phyloP scores from a whole-genome alignment of 2,113 vertebrate species.

The Thalassoma bifasciatum region DNA sequence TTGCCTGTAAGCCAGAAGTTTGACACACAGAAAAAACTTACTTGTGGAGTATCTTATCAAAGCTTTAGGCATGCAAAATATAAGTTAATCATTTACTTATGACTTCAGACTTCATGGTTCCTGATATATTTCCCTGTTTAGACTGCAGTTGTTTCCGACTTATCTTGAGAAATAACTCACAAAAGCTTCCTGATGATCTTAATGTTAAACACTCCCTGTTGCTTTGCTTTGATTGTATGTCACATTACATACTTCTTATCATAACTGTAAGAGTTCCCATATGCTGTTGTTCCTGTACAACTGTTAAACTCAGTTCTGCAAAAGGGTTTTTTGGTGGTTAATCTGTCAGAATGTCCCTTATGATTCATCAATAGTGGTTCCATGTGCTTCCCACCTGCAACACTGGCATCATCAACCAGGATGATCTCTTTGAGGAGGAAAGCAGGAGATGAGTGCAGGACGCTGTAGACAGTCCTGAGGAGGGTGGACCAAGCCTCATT shows the following conservation, averaged over 20 bases:
- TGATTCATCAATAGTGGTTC: not conserved
- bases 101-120: not conserved
- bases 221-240: not conserved
- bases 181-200: not conserved
- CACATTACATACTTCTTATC: not conserved
- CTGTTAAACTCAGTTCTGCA: not conserved
- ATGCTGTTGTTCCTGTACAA: too few relatives aligned
- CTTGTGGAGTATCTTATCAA: constrained; percentile 28
- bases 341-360: not conserved
- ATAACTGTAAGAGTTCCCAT: too few relatives aligned
- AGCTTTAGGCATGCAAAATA: not conserved
- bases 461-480: constrained; percentile 92
- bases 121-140: not conserved
- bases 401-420: constrained; percentile 95
- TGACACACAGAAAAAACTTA: not conserved
- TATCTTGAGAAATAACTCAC: not conserved
- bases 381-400: constrained; percentile 82
- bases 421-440: constrained; percentile 91
- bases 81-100: constrained; percentile 20
- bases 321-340: too few relatives aligned
- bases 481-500: constrained; percentile 95
- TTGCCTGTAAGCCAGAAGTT: not conserved
- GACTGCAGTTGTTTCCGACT: not conserved
- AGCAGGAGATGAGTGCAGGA: constrained; percentile 90
- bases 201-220: too few relatives aligned